phyloP scores from a whole-genome alignment of 2,113 vertebrate species.

The Gila orcuttii region DNA sequence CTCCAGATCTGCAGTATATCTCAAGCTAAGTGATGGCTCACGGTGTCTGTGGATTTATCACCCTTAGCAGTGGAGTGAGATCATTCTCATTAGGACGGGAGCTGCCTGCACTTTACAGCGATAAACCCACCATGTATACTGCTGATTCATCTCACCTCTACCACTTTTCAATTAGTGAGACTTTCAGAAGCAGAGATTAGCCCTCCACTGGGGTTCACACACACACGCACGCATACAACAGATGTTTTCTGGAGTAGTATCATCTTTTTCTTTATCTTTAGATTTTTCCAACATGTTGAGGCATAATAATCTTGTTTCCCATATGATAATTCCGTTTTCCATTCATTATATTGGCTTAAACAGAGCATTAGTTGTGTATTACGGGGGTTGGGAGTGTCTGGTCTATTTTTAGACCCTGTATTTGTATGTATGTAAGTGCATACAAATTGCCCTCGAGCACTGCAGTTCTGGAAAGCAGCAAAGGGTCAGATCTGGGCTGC shows the following conservation, averaged over 20 bases:
- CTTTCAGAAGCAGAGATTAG: conserved; percentile 7
- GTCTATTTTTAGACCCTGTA: conserved; percentile 49
- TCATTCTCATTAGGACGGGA: conserved; percentile 28
- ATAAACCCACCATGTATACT: conserved; percentile 21
- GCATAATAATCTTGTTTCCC: neutral
- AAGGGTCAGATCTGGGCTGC: conserved; percentile 35
- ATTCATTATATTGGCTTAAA: conserved; percentile 7
- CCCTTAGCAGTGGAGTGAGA: conserved; percentile 16
- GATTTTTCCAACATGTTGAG: neutral
- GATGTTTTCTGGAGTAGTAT: neutral
- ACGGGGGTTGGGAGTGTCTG: conserved; percentile 13
- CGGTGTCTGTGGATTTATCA: conserved; percentile 13
- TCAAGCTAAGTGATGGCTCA: neutral
- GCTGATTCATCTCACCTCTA: conserved; percentile 36
- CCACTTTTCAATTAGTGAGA: conserved; percentile 13
- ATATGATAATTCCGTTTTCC: neutral
- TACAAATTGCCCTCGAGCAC: conserved; percentile 29
- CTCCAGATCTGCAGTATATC: neutral
- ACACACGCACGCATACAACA: neutral
- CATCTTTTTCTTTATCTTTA: neutral
- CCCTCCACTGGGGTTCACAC: neutral
- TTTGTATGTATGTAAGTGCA: neutral
- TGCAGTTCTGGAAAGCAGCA: conserved; percentile 36
- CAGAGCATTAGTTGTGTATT: neutral
- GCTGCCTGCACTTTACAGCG: neutral